Evolutionary conservation across 2,888 invertebrate species (phyloP), one percentile per base, ranked within the genome.

Genomic region (Cenopis cana): DNA sequence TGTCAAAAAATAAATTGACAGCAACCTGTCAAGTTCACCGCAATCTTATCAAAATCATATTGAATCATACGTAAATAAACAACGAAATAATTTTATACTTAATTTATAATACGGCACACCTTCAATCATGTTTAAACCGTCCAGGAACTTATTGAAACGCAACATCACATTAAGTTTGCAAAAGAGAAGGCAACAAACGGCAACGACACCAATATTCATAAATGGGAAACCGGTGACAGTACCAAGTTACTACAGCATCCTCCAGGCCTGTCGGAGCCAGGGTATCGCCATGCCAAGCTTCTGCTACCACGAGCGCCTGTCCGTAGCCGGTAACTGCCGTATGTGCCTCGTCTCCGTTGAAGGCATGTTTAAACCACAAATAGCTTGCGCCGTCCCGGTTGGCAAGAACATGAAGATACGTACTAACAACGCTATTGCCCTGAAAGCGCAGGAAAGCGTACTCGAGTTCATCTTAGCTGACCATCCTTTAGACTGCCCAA

Each of bases 311-410:
- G 99, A 99, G 82, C 95, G 99, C 50, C 94, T 99, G 56, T 98
- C 99, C 10, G 97, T 99, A 62, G 99, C 99, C 76, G 99, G 99
- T 29, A 99, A 99, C 91, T 99, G 99, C 83, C 95, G 99, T 74
- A 99, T 99, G 99, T 99, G 99, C 88, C 94, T 99, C 36, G 98
- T 99, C 0, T 98, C 99, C 88, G 96, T 99, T 33, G 99, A 99
- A 88, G 99, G 98, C 80, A 97, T 97, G 79, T 95, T 96, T 36
- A 98, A 99, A 94, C 99, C 98, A 0, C 98, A 99, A 54, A 98
- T 99, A n/a, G 98, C 99, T 0, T 99, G 99, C 90, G 98, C 99
- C 2, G 98, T 99, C 97, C 98, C 98, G 0, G 99, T 99, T 0
- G 96, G 97, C 96, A 99, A 99, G 90, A 98, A 98, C 38, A 98